Conservation (phyloP, 2,888 invertebrate genomes). For the Hypercompe scribonia region DNA sequence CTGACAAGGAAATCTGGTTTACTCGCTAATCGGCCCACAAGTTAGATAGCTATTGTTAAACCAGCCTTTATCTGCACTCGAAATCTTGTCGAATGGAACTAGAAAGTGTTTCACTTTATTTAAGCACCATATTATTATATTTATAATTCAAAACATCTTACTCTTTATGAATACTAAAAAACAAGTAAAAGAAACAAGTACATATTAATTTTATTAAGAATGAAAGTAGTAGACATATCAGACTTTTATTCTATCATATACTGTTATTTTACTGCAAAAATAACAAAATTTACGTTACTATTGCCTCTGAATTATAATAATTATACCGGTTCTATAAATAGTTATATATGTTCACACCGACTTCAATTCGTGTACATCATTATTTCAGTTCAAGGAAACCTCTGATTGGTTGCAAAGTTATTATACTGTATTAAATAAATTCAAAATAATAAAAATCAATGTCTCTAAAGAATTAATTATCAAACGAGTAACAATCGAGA, state of each 20-base stretch:
- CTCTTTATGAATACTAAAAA: background rate
- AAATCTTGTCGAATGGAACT: constrained; percentile 55
- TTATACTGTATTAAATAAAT: too few relatives aligned
- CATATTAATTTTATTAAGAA: background rate
- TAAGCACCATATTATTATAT: background rate
- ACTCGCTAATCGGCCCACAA: constrained; percentile 70
- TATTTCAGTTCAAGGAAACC: background rate
- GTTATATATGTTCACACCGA: background rate
- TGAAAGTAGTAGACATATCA: background rate
- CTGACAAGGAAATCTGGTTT: constrained; percentile 80
- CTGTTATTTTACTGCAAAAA: background rate
- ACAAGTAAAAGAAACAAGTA: background rate
- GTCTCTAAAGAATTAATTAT: background rate
- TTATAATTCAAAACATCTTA: background rate
- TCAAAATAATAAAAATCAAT: background rate
- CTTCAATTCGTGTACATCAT: background rate
- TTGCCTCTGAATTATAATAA: background rate
- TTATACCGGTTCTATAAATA: background rate
- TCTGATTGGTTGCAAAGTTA: background rate
- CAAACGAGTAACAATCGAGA: constrained; percentile 64
- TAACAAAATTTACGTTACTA: background rate
- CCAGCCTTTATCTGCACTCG: constrained; percentile 51
- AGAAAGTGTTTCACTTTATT: constrained; percentile 37
- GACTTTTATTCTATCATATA: background rate
- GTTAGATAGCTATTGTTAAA: constrained; percentile 64